A percentile compares a stretch with the other conserved stretches of the same genome.
Conservation (phyloP, 1,140 invertebrate species). For the Monomorium pharaonis region DNA sequence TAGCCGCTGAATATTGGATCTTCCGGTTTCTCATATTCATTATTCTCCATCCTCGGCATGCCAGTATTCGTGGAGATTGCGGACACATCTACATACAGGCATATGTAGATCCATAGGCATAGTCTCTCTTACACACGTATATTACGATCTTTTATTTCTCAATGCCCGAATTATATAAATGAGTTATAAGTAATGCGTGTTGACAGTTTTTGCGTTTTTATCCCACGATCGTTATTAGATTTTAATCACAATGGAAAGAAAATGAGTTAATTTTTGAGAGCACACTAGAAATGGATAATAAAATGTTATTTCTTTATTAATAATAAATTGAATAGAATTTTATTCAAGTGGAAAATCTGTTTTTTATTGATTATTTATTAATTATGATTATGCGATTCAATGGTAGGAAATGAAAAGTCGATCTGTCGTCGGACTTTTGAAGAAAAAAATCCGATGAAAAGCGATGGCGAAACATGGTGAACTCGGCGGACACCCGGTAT, state of each 20-base stretch:
- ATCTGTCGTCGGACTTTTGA: background rate
- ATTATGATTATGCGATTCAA: background rate
- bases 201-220: background rate
- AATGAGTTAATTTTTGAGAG: background rate
- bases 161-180: slow-evolving; percentile 12
- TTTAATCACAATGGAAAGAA: background rate
- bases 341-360: background rate
- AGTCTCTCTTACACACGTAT: background rate
- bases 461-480: background rate
- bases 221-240: background rate
- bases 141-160: background rate
- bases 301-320: background rate
- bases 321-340: background rate
- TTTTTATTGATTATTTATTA: too few species aligned
- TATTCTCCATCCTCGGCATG: slow-evolving; percentile 56
- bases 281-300: background rate
- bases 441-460: background rate
- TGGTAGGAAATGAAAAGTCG: background rate
- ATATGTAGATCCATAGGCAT: background rate
- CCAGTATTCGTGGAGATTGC: slow-evolving; percentile 34
- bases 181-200: slow-evolving; percentile 10
- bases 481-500: slow-evolving; percentile 36
- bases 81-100: background rate
- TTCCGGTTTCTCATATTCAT: slow-evolving; percentile 75
- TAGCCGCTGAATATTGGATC: slow-evolving; percentile 74